phyloP scores from a whole-genome alignment of 2,113 vertebrate species.

The Octodon degus region DNA sequence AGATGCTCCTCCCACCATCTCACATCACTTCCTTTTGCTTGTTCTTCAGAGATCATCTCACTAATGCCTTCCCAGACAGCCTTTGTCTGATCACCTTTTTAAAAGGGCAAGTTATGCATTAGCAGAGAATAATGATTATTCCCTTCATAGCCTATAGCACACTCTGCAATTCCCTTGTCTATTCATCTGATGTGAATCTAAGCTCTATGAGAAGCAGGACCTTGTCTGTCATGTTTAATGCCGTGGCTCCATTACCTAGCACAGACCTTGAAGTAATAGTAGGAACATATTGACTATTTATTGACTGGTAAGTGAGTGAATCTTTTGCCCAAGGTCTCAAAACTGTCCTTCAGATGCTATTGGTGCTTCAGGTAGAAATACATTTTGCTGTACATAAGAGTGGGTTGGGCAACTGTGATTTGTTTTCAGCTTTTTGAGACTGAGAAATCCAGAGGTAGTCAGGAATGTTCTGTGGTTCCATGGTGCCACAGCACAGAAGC shows the following conservation, averaged over 20 bases:
- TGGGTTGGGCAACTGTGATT: conserved; percentile 8
- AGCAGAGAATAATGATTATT: conserved; percentile 36
- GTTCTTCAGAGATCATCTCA: not conserved
- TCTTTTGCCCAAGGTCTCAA: conserved; percentile 30
- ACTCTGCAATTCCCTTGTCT: not conserved
- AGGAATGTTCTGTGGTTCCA: not conserved
- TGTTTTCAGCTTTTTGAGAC: not conserved
- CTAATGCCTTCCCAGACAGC: not conserved
- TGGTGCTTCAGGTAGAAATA: conserved; percentile 19
- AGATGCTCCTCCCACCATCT: not conserved
- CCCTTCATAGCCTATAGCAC: not conserved
- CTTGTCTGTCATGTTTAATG: conserved; percentile 24
- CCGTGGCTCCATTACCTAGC: not conserved
- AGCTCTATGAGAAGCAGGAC: not conserved
- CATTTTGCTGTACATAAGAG: not conserved
- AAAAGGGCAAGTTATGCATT: conserved; percentile 31
- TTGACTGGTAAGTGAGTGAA: conserved; percentile 21
- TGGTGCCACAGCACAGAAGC: not conserved
- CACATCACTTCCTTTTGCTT: not conserved
- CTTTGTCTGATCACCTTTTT: not conserved
- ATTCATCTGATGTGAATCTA: not conserved
- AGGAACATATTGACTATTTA: not conserved
- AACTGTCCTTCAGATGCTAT: not conserved
- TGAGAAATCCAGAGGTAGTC: not conserved
- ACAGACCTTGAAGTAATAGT: conserved; percentile 28